Conservation (phyloP, 2,113 vertebrate species). For the Echinops telfairi region DNA sequence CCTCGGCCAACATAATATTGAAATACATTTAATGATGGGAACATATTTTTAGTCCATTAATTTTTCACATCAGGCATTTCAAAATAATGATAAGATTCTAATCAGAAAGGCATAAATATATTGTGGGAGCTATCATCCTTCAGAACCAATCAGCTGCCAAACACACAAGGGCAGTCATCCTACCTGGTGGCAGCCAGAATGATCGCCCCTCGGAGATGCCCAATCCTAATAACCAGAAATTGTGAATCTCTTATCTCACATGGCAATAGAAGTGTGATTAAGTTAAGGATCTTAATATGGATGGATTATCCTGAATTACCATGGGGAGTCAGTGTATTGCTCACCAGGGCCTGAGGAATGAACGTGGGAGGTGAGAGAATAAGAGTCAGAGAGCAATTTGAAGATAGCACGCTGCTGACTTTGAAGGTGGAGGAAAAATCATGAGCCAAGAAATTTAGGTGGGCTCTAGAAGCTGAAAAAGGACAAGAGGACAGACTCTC, state of each 20-base stretch:
- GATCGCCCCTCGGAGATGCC: background rate
- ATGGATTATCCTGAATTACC: background rate
- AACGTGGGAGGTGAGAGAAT: background rate
- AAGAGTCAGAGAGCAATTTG: background rate
- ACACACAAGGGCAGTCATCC: background rate
- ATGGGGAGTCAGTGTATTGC: too few relatives aligned
- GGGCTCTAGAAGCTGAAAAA: background rate
- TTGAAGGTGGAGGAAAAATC: background rate
- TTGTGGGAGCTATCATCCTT: background rate
- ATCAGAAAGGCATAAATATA: background rate
- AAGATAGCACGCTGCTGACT: background rate
- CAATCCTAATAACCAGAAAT: background rate
- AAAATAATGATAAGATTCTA: slow-evolving; percentile 3
- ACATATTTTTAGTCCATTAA: background rate
- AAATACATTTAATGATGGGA: slow-evolving; percentile 15
- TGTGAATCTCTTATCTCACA: background rate
- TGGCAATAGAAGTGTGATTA: background rate
- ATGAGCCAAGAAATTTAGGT: background rate
- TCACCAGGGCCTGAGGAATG: background rate
- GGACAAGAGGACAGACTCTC: background rate
- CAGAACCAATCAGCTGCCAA: background rate
- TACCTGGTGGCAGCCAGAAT: background rate
- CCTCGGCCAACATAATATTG: background rate
- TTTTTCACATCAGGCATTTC: slow-evolving; percentile 16
- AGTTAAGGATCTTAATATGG: background rate